Evolutionary conservation across 2,888 invertebrate genomes (phyloP).

Genomic region (Peribatodes rhomboidaria): DNA sequence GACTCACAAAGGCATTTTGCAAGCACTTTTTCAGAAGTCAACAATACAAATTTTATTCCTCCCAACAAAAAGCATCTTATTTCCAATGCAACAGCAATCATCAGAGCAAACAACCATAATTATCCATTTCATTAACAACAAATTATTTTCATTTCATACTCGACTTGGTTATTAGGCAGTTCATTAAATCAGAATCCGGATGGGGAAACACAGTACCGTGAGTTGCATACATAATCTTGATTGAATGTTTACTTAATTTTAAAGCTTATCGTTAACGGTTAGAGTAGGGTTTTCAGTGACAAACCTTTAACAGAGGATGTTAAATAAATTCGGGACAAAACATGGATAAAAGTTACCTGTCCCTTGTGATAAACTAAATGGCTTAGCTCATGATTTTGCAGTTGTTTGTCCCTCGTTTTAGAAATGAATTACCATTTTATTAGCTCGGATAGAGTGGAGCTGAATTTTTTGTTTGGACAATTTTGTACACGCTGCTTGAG

Average conservation of each 20-base stretch:
- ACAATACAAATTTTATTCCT: no score
- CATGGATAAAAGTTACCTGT: conserved; percentile 13
- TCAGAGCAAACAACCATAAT: neutral
- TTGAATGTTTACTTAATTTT: neutral
- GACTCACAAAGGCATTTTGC: no score
- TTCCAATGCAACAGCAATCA: neutral
- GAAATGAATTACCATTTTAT: conserved; percentile 13
- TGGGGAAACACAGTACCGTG: neutral
- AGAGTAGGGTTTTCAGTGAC: neutral
- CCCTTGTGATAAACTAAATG: conserved; percentile 5
- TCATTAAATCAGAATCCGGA: neutral
- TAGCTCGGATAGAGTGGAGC: conserved; percentile 1
- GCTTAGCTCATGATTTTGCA: conserved; percentile 9
- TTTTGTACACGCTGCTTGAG: neutral
- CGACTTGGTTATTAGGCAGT: neutral
- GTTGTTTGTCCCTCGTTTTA: conserved; percentile 8
- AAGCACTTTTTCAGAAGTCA: no score
- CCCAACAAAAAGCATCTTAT: neutral
- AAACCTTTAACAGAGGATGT: neutral
- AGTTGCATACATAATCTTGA: neutral
- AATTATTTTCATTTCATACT: neutral
- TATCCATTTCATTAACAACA: neutral
- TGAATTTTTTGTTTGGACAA: neutral
- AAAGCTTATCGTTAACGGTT: neutral
- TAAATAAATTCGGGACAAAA: conserved; percentile 1